A percentile compares a stretch with the other conserved stretches of the same genome.
Conservation (phyloP, 2,888 invertebrate species). For the Dione juno region DNA sequence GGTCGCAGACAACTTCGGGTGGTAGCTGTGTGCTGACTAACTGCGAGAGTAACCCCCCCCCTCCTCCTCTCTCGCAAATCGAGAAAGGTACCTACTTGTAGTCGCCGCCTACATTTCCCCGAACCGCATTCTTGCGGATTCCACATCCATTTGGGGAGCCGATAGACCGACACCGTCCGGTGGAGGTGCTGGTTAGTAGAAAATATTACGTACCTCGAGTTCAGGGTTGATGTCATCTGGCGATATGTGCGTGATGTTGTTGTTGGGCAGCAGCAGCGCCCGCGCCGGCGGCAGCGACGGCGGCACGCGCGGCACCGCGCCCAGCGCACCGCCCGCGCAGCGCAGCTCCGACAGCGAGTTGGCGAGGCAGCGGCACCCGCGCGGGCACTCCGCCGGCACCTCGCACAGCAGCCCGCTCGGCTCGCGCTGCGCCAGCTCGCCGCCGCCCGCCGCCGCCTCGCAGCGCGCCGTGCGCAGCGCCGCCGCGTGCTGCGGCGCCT, state of each 20-base stretch:
- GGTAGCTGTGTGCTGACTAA: no score
- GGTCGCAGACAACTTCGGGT: no score
- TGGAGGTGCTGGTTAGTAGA: no score
- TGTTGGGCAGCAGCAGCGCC: slow-evolving; percentile 40
- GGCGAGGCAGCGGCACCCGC: slow-evolving; percentile 32
- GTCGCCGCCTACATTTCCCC: no score
- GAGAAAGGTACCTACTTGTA: no score
- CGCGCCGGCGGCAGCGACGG: slow-evolving; percentile 39
- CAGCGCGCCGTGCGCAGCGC: slow-evolving; percentile 29
- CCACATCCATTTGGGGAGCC: no score
- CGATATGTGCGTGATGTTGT: slow-evolving; percentile 41
- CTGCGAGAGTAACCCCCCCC: no score
- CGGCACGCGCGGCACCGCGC: slow-evolving; percentile 36
- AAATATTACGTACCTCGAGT: slow-evolving; percentile 28
- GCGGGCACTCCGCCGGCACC: slow-evolving; percentile 38
- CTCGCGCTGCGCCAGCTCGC: slow-evolving; percentile 25
- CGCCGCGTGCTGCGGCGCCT: slow-evolving; percentile 40
- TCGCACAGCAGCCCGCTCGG: slow-evolving; percentile 30
- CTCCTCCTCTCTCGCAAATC: no score
- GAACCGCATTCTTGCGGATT: no score
- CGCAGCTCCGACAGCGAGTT: slow-evolving; percentile 39
- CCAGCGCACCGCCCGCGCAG: slow-evolving; percentile 43
- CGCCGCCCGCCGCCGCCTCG: slow-evolving; percentile 11
- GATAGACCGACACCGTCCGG: no score
- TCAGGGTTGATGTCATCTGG: slow-evolving; percentile 34